phyloP scores from a whole-genome alignment of 2,797 vertebrate species.

The Chelon labrosus region DNA sequence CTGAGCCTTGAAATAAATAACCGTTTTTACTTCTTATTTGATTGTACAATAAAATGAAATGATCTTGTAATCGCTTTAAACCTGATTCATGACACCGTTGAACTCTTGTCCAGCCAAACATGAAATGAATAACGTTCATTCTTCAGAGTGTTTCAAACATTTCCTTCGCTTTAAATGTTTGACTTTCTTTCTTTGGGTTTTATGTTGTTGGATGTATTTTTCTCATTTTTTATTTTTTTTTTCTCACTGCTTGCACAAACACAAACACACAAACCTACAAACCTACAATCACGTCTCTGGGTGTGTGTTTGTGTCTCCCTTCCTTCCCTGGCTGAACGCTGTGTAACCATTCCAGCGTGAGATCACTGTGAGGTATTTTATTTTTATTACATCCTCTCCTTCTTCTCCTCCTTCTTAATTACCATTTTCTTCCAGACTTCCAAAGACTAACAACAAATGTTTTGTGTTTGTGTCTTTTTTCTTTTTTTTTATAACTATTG shows the following conservation, averaged over 20 bases:
- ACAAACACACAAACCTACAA: too few relatives aligned
- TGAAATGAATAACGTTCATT: slow-evolving; percentile 32
- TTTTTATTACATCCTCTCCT: slow-evolving; percentile 9
- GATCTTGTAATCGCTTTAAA: background rate
- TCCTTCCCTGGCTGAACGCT: slow-evolving; percentile 80
- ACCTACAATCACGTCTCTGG: slow-evolving; percentile 37
- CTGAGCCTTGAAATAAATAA: background rate
- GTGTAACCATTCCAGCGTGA: slow-evolving; percentile 88
- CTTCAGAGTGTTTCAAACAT: slow-evolving; percentile 27
- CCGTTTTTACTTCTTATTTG: background rate
- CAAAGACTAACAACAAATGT: background rate
- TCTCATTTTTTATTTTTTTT: slow-evolving; percentile 64
- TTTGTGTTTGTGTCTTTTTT: too few relatives aligned
- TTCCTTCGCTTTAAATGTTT: slow-evolving; percentile 29
- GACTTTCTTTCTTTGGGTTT: background rate
- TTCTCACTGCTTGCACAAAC: slow-evolving; percentile 55
- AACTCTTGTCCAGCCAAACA: slow-evolving; percentile 21
- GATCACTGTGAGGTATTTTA: slow-evolving; percentile 89
- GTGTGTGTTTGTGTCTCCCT: slow-evolving; percentile 65
- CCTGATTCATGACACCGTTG: slow-evolving; percentile 3
- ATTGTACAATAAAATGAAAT: slow-evolving; percentile 15
- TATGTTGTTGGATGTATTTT: slow-evolving; percentile 7
- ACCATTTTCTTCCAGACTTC: background rate
- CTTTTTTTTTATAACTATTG: too few relatives aligned
- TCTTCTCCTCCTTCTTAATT: background rate